Evolutionary conservation across 2,797 vertebrate species (phyloP).

Genomic region (Aulostomus chinensis): DNA sequence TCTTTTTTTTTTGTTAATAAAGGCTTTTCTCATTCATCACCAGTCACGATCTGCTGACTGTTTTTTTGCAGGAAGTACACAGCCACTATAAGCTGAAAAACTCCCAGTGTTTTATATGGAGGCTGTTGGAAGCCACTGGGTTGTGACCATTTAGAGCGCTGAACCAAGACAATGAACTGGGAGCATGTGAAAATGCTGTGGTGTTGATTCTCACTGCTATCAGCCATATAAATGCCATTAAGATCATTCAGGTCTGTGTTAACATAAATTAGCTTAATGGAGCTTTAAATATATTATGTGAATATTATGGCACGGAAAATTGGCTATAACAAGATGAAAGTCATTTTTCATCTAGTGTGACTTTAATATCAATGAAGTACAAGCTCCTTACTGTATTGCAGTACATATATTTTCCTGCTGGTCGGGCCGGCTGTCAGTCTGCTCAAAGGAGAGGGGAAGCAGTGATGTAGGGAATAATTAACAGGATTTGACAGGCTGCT

Average conservation of each 20-base stretch:
- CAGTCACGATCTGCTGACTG: background rate
- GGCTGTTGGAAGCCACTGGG: background rate
- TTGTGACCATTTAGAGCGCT: background rate
- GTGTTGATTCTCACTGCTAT: background rate
- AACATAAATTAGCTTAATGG: background rate
- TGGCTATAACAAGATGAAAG: background rate
- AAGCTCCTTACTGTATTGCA: constrained; percentile 19
- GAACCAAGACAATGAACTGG: background rate
- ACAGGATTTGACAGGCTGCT: constrained; percentile 42
- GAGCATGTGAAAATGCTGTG: background rate
- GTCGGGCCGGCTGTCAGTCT: constrained; percentile 19
- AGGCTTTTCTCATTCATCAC: background rate
- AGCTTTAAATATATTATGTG: constrained; percentile 1
- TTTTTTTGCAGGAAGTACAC: background rate
- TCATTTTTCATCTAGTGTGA: constrained; percentile 7
- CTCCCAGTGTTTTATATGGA: background rate
- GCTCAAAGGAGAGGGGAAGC: constrained; percentile 22
- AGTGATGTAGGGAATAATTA: constrained; percentile 56
- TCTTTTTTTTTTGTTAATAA: background rate
- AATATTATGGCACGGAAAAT: constrained; percentile 1
- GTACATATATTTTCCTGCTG: background rate
- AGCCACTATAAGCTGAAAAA: background rate
- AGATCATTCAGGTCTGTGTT: background rate
- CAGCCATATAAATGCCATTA: background rate
- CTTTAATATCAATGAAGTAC: constrained; percentile 11